Evolutionary conservation across 2,888 invertebrate species (phyloP).

Genomic region (Standfussiana lucernea): DNA sequence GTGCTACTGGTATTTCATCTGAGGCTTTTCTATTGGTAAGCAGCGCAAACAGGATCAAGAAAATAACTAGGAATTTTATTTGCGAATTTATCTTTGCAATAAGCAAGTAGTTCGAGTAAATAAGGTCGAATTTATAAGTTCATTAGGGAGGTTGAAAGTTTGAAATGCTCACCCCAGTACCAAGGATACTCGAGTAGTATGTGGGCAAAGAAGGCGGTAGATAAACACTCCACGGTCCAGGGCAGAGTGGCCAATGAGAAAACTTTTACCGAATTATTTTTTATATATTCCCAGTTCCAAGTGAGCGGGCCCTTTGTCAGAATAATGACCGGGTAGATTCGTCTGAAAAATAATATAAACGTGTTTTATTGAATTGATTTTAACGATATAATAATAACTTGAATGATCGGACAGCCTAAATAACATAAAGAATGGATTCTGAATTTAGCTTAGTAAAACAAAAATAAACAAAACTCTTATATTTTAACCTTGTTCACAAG

Average conservation of each 20-base stretch:
- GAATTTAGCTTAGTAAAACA: background rate
- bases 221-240: slow-evolving; percentile 88
- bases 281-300: slow-evolving; percentile 89
- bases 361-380: slow-evolving; percentile 12
- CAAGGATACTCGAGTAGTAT: slow-evolving; percentile 86
- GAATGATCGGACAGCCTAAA: background rate
- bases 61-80: slow-evolving; percentile 36
- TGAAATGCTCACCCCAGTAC: slow-evolving; percentile 86
- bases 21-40: slow-evolving; percentile 46
- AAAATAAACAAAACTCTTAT: background rate
- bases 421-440: background rate
- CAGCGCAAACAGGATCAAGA: slow-evolving; percentile 32
- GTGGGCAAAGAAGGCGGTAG: slow-evolving; percentile 84
- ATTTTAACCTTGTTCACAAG: background rate
- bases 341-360: slow-evolving; percentile 76
- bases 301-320: slow-evolving; percentile 87
- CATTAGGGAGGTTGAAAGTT: slow-evolving; percentile 53
- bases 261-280: slow-evolving; percentile 86
- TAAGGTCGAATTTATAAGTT: slow-evolving; percentile 26
- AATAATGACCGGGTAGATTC: slow-evolving; percentile 88
- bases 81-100: slow-evolving; percentile 31
- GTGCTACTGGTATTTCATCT: slow-evolving; percentile 51
- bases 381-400: slow-evolving; percentile 9
- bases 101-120: slow-evolving; percentile 16
- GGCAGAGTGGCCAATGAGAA: slow-evolving; percentile 88